Evolutionary conservation across 2,888 invertebrate genomes (phyloP).

Genomic region (Chrysotoxum bicinctum): DNA sequence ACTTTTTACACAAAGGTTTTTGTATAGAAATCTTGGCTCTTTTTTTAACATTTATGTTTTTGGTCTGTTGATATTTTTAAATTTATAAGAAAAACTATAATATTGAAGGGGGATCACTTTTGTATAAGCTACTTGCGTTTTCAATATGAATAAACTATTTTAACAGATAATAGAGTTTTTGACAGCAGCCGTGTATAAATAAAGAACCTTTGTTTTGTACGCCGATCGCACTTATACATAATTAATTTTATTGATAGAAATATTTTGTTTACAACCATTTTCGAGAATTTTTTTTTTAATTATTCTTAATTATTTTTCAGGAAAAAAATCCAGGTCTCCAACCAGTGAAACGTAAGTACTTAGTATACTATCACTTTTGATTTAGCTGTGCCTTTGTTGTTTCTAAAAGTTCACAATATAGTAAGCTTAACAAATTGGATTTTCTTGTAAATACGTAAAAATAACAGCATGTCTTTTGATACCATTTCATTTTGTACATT

Average conservation of each 20-base stretch:
- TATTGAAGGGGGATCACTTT: no score
- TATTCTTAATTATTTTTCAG: conserved; percentile 74
- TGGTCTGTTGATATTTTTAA: no score
- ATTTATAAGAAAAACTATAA: no score
- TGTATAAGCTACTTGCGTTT: no score
- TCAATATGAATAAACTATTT: no score
- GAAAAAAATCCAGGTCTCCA: conserved; percentile 79
- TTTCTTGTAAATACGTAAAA: conserved; percentile 59
- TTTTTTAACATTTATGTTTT: no score
- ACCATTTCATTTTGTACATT: conserved; percentile 45
- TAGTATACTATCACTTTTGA: not conserved
- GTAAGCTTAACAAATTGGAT: conserved; percentile 33
- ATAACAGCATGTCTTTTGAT: conserved; percentile 53
- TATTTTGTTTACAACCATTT: not conserved
- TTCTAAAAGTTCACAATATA: conserved; percentile 32
- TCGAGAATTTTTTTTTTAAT: not conserved
- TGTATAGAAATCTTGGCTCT: no score
- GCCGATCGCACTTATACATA: no score
- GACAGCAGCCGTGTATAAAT: no score
- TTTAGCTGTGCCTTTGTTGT: not conserved
- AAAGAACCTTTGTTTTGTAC: no score
- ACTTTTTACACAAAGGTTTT: no score
- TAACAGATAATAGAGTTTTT: no score
- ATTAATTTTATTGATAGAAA: not conserved
- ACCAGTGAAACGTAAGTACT: conserved; percentile 81